phyloP scores from a whole-genome alignment of 2,888 invertebrate genomes.

The Eilema depressum region DNA sequence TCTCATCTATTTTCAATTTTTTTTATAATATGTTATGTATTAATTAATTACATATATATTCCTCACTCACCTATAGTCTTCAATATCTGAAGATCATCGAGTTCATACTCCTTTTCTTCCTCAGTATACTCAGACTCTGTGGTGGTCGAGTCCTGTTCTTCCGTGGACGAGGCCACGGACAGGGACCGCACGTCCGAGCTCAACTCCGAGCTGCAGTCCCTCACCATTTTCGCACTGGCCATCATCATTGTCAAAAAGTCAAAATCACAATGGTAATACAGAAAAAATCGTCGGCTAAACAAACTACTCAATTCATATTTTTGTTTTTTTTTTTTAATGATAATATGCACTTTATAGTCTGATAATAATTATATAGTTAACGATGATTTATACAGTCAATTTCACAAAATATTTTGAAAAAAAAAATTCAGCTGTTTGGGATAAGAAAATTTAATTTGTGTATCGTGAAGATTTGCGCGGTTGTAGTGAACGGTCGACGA shows the following conservation, averaged over 20 bases:
- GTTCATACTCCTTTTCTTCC: constrained; percentile 88
- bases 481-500: constrained; percentile 47
- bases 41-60: no score
- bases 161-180: constrained; percentile 85
- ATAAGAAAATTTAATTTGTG: constrained; percentile 42
- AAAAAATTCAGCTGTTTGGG: neutral
- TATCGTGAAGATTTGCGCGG: constrained; percentile 66
- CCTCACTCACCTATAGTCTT: constrained; percentile 94
- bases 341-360: constrained; percentile 38
- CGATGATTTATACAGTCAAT: neutral
- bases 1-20: no score
- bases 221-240: constrained; percentile 85
- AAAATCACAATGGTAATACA: constrained; percentile 35
- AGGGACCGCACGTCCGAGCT: constrained; percentile 83
- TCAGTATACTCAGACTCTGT: constrained; percentile 87
- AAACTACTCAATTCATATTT: constrained; percentile 51
- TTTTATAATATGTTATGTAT: no score
- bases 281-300: constrained; percentile 15
- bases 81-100: constrained; percentile 94
- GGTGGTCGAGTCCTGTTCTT: constrained; percentile 85
- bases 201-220: constrained; percentile 84
- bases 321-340: constrained; percentile 32
- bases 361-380: constrained; percentile 19
- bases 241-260: constrained; percentile 79
- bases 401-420: neutral